Evolutionary conservation across 1,140 invertebrate species (phyloP).

Genomic region (Apis laboriosa): DNA sequence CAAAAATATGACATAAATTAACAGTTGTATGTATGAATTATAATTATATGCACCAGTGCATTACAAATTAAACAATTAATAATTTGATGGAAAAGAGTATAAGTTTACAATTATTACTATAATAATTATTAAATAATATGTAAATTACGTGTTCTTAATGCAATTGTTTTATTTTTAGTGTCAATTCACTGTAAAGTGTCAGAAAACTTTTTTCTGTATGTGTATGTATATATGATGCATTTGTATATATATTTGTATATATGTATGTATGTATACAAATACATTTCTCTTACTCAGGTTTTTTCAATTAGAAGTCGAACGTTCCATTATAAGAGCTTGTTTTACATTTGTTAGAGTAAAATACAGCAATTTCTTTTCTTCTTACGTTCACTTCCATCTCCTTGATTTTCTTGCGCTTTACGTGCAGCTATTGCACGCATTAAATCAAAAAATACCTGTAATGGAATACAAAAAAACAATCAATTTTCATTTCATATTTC

Average conservation of each 20-base stretch:
- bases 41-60: slow-evolving; percentile 27
- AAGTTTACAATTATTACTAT: slow-evolving; percentile 24
- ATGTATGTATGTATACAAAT: slow-evolving; percentile 54
- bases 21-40: slow-evolving; percentile 26
- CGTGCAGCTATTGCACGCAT: slow-evolving; percentile 97
- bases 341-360: slow-evolving; percentile 82
- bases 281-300: slow-evolving; percentile 58
- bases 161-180: slow-evolving; percentile 50
- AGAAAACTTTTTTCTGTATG: slow-evolving; percentile 59
- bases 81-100: slow-evolving; percentile 36
- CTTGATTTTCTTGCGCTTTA: slow-evolving; percentile 95
- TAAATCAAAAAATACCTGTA: slow-evolving; percentile 97
- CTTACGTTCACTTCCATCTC: slow-evolving; percentile 92
- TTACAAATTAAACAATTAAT: slow-evolving; percentile 26
- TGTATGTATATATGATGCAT: background rate
- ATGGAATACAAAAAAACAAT: slow-evolving; percentile 54
- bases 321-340: slow-evolving; percentile 47
- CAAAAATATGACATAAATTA: slow-evolving; percentile 22
- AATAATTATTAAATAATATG: slow-evolving; percentile 23
- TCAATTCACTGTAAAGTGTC: slow-evolving; percentile 71
- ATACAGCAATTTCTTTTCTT: slow-evolving; percentile 95
- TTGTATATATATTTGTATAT: slow-evolving; percentile 3
- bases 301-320: slow-evolving; percentile 56
- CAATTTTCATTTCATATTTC: slow-evolving; percentile 25
- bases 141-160: slow-evolving; percentile 36